phyloP scores from a whole-genome alignment of 1,140 invertebrate genomes.

The Conopomorpha cramerella region DNA sequence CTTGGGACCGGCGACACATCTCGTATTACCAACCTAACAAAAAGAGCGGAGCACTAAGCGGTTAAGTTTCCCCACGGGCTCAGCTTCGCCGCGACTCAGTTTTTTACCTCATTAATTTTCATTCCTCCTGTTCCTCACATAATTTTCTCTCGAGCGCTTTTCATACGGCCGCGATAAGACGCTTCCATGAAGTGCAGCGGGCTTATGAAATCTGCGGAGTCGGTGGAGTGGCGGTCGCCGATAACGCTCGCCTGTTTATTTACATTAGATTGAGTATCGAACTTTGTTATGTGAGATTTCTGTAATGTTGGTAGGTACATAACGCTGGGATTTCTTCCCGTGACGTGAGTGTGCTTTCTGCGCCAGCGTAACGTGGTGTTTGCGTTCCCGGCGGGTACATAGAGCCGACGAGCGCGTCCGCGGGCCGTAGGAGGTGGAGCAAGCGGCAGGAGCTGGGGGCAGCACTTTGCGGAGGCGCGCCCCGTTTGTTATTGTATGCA shows the following conservation, averaged over 20 bases:
- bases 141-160: constrained; percentile 51
- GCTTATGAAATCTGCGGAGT: constrained; percentile 48
- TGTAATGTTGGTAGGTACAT: no score
- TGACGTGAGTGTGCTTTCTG: no score
- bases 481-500: constrained; percentile 54
- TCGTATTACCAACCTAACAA: constrained; percentile 11
- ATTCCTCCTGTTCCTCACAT: constrained; percentile 43
- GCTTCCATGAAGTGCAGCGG: constrained; percentile 19
- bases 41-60: constrained; percentile 11
- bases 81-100: constrained; percentile 26
- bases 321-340: no score
- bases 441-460: no score
- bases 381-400: no score
- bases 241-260: constrained; percentile 48
- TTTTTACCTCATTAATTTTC: constrained; percentile 55
- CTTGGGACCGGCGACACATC: constrained; percentile 11
- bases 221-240: constrained; percentile 47
- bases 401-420: no score
- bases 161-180: constrained; percentile 46
- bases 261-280: no score
- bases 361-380: no score
- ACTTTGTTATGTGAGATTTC: no score
- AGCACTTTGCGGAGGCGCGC: constrained; percentile 19
- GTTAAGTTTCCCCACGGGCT: constrained; percentile 12
- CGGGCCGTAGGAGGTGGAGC: no score